These are phyloP conservation scores for Chlorodrepanis virens DNA, from an alignment of 2,113 vertebrate species.

Conservation along the genomic window DNA sequence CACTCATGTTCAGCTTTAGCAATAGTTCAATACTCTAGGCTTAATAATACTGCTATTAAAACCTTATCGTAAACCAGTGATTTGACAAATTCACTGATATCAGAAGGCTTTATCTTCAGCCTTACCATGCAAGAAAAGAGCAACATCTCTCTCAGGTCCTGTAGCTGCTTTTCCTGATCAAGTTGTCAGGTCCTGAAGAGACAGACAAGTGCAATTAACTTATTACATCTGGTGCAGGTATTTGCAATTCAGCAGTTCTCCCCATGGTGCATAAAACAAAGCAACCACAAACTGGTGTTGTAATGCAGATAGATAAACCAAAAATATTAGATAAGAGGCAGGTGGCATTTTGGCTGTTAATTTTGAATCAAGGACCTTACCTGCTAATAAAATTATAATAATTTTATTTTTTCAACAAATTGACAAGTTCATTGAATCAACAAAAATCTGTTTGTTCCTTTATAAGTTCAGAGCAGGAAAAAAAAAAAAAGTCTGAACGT, in stretches of 20 bases:
- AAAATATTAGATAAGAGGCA: not conserved
- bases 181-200: not conserved
- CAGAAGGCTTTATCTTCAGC: not conserved
- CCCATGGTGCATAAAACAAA: not conserved
- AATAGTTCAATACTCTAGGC: not conserved
- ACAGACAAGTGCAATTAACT: not conserved
- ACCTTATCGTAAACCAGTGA: not conserved
- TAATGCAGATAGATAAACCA: not conserved
- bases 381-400: not conserved
- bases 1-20: not conserved
- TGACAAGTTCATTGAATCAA: not conserved
- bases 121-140: not conserved
- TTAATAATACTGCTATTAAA: not conserved
- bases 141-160: not conserved
- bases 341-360: not conserved
- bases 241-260: not conserved
- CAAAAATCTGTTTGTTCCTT: not conserved
- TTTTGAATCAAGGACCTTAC: accelerated
- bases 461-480: not conserved
- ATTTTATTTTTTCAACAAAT: not conserved
- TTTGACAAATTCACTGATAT: not conserved
- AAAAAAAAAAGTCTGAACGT: not conserved
- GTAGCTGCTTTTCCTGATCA: not conserved
- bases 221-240: not conserved
- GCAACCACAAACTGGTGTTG: not conserved